Percentiles rank a stretch among this genome's conserved stretches.
phyloP scores from a whole-genome alignment of 1,140 invertebrate species.

The Thereuonema tuberculata region DNA sequence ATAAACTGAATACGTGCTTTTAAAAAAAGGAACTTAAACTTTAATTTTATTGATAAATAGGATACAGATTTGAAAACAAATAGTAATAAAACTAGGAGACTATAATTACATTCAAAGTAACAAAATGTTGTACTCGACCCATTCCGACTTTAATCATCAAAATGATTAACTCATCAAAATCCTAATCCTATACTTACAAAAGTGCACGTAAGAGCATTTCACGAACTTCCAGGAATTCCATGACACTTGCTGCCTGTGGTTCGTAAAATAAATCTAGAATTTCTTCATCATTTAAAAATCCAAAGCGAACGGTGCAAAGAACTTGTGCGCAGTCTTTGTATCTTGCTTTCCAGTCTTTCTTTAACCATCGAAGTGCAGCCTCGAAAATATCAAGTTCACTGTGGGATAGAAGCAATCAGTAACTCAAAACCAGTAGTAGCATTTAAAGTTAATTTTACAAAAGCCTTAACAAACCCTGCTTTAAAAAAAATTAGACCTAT shows the following conservation, averaged over 20 bases:
- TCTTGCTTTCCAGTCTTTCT: constrained; percentile 46
- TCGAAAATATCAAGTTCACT: constrained; percentile 61
- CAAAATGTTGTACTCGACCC: background rate
- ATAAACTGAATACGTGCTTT: background rate
- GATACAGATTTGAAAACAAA: no score
- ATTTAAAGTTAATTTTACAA: background rate
- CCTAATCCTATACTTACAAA: background rate
- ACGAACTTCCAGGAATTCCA: background rate
- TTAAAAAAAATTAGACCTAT: background rate
- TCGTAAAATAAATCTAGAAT: background rate
- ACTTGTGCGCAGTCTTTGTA: constrained; percentile 39
- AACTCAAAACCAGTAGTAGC: background rate
- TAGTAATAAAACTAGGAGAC: no score
- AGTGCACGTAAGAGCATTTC: background rate
- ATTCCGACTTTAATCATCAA: background rate
- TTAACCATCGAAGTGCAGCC: constrained; percentile 55
- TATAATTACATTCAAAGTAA: no score
- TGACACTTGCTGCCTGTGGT: background rate
- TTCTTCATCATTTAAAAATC: constrained; percentile 36
- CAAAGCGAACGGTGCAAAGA: constrained; percentile 50
- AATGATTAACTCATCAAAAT: background rate
- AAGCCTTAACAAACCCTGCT: no score
- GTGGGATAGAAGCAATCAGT: constrained; percentile 9
- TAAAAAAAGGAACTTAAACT: no score
- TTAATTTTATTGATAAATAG: no score